Evolutionary conservation across 2,888 invertebrate genomes (phyloP).

Genomic region (Dorcus hopei): DNA sequence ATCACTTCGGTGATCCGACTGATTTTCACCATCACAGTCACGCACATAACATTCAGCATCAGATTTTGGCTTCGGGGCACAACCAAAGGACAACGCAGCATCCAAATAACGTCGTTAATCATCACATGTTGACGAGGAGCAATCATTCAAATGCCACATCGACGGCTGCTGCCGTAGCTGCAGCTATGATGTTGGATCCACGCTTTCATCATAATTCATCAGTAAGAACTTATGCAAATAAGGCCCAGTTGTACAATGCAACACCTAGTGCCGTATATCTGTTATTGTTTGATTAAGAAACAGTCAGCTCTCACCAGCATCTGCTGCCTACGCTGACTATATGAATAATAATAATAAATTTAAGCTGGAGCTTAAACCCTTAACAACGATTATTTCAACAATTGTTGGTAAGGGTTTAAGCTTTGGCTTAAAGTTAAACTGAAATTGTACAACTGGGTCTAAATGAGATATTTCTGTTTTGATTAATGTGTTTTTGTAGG

Average conservation of each 20-base stretch:
- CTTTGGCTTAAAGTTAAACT: no score
- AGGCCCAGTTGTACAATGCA: background rate
- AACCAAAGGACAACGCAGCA: conserved; percentile 42
- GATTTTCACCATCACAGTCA: conserved; percentile 47
- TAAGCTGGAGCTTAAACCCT: no score
- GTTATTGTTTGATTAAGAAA: no score
- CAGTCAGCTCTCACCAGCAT: no score
- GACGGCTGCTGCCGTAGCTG: conserved; percentile 50
- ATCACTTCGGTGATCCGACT: conserved; percentile 45
- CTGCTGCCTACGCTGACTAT: no score
- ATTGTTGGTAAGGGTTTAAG: background rate
- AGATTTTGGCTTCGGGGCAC: conserved; percentile 41
- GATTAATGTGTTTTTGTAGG: conserved; percentile 32
- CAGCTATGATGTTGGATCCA: conserved; percentile 53
- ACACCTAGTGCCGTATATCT: no score
- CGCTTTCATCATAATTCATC: conserved; percentile 50
- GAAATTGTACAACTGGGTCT: no score
- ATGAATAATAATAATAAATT: no score
- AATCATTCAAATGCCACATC: conserved; percentile 47
- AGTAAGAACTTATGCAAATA: conserved; percentile 33
- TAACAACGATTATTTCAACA: no score
- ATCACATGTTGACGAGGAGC: conserved; percentile 45
- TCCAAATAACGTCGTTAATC: conserved; percentile 44
- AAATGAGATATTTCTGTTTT: background rate
- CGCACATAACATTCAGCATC: conserved; percentile 47